Evolutionary conservation across 2,113 vertebrate species (phyloP).

Genomic region (Sander lucioperca): DNA sequence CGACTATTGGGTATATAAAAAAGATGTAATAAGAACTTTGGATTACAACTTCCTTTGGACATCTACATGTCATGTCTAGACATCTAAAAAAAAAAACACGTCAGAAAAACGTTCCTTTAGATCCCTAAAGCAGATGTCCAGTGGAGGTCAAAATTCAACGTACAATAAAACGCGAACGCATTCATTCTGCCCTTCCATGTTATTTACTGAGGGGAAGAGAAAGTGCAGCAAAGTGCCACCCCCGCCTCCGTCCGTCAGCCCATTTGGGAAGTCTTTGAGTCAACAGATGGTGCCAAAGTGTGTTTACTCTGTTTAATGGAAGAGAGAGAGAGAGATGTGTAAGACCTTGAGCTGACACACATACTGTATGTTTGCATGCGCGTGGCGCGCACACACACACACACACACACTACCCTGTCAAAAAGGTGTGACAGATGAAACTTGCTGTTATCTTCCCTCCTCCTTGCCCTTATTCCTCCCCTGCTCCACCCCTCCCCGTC

Average conservation of each 20-base stretch:
- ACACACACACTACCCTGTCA: conserved; percentile 3
- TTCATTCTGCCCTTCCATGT: background rate
- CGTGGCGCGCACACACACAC: conserved; percentile 6
- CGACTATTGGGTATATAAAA: no score
- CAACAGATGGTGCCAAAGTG: conserved; percentile 33
- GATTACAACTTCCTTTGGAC: no score
- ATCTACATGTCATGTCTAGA: background rate
- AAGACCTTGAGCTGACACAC: conserved; percentile 22
- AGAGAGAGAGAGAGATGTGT: background rate
- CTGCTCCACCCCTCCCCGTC: background rate
- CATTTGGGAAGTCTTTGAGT: conserved; percentile 12
- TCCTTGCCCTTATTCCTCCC: background rate
- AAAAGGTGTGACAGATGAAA: conserved; percentile 20
- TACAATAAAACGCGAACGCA: background rate
- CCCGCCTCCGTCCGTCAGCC: background rate
- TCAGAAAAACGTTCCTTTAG: background rate
- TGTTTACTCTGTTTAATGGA: conserved; percentile 41
- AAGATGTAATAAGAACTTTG: no score
- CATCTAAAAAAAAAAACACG: background rate
- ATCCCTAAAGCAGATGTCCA: background rate
- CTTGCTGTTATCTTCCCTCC: conserved; percentile 3
- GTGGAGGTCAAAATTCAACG: background rate
- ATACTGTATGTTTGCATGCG: background rate
- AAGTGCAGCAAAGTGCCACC: background rate
- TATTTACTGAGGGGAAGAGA: background rate